Evolutionary conservation across 1,140 invertebrate genomes (phyloP).

Genomic region (Aporrectodea caliginosa): DNA sequence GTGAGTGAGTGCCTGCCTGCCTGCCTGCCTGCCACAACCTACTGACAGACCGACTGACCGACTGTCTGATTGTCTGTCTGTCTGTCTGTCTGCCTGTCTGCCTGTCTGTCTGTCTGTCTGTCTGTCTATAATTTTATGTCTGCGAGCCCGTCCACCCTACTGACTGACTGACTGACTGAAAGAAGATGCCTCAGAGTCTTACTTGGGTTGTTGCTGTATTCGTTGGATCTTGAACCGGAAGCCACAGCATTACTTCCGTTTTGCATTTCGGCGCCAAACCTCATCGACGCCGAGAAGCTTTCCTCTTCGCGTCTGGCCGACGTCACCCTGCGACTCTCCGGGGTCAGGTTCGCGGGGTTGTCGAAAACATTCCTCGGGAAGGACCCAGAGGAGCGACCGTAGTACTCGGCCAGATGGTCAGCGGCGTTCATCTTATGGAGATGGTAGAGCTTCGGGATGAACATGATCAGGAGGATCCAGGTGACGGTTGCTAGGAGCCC

Average conservation of each 20-base stretch:
- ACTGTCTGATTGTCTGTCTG: neutral
- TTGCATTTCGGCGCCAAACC: neutral
- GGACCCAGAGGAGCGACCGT: too few relatives aligned
- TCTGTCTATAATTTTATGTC: neutral
- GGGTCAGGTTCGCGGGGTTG: neutral
- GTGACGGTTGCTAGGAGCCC: constrained; percentile 76
- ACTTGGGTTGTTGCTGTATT: neutral
- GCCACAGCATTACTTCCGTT: neutral
- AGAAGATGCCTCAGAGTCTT: neutral
- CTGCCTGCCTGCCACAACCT: neutral
- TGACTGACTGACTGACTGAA: neutral
- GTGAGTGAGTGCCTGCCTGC: neutral
- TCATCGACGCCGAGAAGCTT: neutral
- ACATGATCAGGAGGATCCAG: constrained; percentile 85
- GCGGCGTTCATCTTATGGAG: neutral
- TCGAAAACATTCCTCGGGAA: neutral
- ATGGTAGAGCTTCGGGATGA: constrained; percentile 71
- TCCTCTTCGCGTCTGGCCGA: neutral
- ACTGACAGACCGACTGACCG: neutral
- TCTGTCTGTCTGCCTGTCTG: neutral
- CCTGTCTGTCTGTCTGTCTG: neutral
- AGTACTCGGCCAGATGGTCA: neutral
- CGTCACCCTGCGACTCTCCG: neutral
- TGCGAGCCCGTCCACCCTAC: too few relatives aligned
- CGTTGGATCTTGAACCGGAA: neutral